Percentiles rank a stretch among this genome's conserved stretches.
phyloP scores from a whole-genome alignment of 2,797 vertebrate genomes.

The Pseudomugil tenellus region DNA sequence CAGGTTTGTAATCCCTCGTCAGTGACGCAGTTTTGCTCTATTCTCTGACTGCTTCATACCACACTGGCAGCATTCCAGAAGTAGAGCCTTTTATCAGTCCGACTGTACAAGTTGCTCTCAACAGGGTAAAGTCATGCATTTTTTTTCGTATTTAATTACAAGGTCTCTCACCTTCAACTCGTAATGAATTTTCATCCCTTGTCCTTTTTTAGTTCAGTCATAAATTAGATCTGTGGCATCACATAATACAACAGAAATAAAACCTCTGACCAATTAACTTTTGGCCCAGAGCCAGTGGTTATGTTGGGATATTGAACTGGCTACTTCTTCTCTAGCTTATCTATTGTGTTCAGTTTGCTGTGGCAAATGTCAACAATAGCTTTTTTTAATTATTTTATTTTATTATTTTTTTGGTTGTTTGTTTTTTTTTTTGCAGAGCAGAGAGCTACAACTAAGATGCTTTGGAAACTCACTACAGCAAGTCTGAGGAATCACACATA shows the following conservation, averaged over 20 bases:
- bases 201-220: background rate
- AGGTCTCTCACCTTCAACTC: constrained; percentile 1
- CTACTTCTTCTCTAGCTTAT: background rate
- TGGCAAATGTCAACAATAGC: background rate
- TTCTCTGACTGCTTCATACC: background rate
- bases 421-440: background rate
- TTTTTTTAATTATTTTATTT: background rate
- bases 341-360: background rate
- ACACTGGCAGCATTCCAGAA: constrained; percentile 5
- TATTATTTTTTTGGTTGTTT: background rate
- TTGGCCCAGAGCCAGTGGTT: background rate
- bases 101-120: constrained; percentile 7
- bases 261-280: constrained; percentile 3
- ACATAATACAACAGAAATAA: background rate
- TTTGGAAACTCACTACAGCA: background rate
- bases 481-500: background rate
- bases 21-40: background rate
- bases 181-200: background rate
- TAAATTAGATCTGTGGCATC: background rate
- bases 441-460: background rate
- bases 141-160: constrained; percentile 15
- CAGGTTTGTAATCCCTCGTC: background rate
- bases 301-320: background rate
- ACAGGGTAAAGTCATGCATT: background rate
- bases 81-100: background rate